Evolutionary conservation across 2,113 vertebrate genomes (phyloP).

Genomic region (Hippocampus barbouri): DNA sequence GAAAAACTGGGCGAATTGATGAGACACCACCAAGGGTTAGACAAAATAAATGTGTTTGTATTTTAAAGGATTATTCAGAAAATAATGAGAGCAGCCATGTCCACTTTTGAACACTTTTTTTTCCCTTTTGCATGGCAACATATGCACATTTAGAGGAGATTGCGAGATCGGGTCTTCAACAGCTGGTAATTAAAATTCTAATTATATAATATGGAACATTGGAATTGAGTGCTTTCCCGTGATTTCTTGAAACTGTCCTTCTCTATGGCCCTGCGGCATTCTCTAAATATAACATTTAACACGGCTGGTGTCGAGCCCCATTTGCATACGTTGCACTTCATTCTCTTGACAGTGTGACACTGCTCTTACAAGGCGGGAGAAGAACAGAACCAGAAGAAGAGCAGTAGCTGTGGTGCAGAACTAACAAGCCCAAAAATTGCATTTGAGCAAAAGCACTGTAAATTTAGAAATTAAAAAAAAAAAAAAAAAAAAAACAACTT

Average conservation of each 20-base stretch:
- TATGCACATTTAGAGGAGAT: background rate
- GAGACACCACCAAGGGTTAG: background rate
- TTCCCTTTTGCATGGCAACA: background rate
- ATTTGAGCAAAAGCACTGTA: background rate
- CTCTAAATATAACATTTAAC: conserved; percentile 1
- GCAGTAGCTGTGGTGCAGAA: background rate
- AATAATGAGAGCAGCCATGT: background rate
- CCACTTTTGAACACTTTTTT: background rate
- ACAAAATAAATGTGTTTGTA: background rate
- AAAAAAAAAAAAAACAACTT: too few species aligned
- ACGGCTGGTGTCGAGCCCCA: background rate
- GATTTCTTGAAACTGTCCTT: background rate
- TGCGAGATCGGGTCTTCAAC: background rate
- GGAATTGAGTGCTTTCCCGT: background rate
- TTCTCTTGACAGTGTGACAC: background rate
- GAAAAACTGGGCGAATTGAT: background rate
- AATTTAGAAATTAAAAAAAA: too few species aligned
- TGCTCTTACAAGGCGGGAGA: background rate
- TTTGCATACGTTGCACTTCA: background rate
- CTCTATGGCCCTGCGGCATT: background rate
- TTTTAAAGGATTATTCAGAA: background rate
- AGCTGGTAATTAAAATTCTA: background rate
- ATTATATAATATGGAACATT: background rate
- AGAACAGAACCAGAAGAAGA: background rate
- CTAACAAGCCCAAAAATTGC: background rate